Percentiles rank a stretch among this genome's conserved stretches.
Conservation (phyloP, 2,113 vertebrate genomes). For the Megaleporinus macrocephalus region DNA sequence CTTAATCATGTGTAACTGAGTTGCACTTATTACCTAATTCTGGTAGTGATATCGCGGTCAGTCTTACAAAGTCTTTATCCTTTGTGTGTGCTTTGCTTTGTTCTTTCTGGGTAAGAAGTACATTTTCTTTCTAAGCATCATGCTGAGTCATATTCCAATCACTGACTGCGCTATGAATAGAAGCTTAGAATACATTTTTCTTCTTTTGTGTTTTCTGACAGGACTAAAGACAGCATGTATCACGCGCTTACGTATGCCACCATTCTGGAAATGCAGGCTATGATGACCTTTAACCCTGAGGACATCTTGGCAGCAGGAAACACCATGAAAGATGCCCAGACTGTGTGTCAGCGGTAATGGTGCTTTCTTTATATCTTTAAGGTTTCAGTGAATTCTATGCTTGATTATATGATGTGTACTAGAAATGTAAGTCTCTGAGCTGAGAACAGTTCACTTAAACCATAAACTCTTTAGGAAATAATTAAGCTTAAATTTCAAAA, state of each 20-base stretch:
- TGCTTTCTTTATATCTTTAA: too few relatives aligned
- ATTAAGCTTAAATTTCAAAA: too few relatives aligned
- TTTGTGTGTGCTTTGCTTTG: not conserved
- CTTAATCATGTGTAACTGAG: not conserved
- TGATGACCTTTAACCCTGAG: slow-evolving; percentile 97
- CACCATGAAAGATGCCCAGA: slow-evolving; percentile 96
- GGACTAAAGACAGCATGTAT: slow-evolving; percentile 97
- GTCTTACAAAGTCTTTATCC: not conserved
- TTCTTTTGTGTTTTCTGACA: slow-evolving; percentile 61
- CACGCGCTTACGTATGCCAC: slow-evolving; percentile 95
- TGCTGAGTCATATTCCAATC: slow-evolving; percentile 6
- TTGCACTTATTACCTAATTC: not conserved
- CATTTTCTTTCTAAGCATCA: not conserved
- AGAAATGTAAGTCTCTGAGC: too few relatives aligned
- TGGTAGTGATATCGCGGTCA: not conserved
- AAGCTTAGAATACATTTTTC: slow-evolving; percentile 37
- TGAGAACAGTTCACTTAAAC: too few relatives aligned
- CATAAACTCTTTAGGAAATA: too few relatives aligned
- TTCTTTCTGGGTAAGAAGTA: not conserved
- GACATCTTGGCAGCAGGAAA: slow-evolving; percentile 90
- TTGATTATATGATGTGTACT: too few relatives aligned
- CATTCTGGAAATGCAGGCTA: slow-evolving; percentile 97
- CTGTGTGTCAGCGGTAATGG: slow-evolving; percentile 86
- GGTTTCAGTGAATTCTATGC: too few relatives aligned
- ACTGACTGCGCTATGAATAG: not conserved